Evolutionary conservation across 2,113 vertebrate genomes (phyloP).

Genomic region (Himantopus leucocephalus): DNA sequence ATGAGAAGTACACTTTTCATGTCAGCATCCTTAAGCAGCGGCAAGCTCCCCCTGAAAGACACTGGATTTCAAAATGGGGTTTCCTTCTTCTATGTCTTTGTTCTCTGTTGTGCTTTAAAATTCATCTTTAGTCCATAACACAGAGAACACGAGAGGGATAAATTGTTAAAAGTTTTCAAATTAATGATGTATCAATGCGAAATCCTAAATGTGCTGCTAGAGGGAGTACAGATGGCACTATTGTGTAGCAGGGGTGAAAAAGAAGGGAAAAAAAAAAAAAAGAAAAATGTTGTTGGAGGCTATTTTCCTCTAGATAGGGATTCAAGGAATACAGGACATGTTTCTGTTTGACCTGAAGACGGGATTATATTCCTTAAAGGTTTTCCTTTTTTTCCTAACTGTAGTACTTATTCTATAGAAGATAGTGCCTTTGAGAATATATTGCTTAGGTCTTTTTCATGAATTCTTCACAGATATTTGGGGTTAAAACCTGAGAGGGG

Average conservation of each 20-base stretch:
- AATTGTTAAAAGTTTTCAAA: not conserved
- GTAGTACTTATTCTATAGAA: not conserved
- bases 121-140: not conserved
- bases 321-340: not conserved
- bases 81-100: not conserved
- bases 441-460: not conserved
- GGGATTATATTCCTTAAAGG: not conserved
- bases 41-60: not conserved
- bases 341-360: not conserved
- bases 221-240: not conserved
- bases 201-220: not conserved
- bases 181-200: not conserved
- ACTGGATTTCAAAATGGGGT: not conserved
- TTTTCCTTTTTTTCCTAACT: not conserved
- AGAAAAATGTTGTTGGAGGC: not conserved
- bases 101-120: not conserved
- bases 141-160: not conserved
- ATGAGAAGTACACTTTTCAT: not conserved
- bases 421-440: not conserved
- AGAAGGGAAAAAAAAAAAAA: not conserved
- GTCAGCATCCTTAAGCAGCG: not conserved
- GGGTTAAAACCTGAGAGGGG: not conserved
- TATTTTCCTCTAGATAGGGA: not conserved
- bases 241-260: not conserved
- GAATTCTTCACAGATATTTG: not conserved